These are phyloP conservation scores for Odontesthes bonariensis DNA, from an alignment of 2,113 vertebrate genomes.

Conservation along the genomic window DNA sequence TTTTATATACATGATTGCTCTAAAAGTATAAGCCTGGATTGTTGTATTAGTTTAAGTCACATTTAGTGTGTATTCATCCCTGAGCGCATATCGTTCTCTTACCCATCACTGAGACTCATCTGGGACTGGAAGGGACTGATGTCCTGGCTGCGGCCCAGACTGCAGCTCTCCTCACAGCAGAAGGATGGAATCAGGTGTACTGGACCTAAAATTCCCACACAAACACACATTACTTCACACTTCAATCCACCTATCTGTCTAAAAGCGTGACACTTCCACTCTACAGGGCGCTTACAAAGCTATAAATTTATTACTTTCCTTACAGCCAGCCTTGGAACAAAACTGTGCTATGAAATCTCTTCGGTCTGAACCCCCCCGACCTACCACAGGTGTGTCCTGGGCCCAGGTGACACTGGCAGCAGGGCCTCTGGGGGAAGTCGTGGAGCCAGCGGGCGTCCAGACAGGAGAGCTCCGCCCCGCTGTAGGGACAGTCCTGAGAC, in stretches of 20 bases:
- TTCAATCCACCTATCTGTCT: no score
- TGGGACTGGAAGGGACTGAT: constrained; percentile 85
- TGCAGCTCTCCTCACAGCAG: constrained; percentile 89
- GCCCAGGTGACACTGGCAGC: constrained; percentile 87
- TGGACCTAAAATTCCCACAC: constrained; percentile 80
- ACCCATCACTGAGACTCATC: constrained; percentile 86
- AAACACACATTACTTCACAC: neutral
- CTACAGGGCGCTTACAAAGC: neutral
- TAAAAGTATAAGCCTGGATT: neutral
- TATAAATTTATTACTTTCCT: neutral
- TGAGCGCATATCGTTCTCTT: constrained; percentile 42
- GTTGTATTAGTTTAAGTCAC: neutral
- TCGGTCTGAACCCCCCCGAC: constrained; percentile 39
- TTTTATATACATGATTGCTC: neutral
- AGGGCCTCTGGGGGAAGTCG: constrained; percentile 82
- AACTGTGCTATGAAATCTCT: neutral
- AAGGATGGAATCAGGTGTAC: constrained; percentile 90
- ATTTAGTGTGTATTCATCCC: neutral
- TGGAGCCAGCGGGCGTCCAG: constrained; percentile 86
- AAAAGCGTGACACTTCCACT: neutral
- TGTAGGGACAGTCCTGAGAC: constrained; percentile 88
- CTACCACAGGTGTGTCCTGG: constrained; percentile 87
- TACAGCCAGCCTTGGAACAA: neutral
- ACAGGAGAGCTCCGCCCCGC: constrained; percentile 89
- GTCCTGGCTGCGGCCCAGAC: constrained; percentile 77